phyloP scores from a whole-genome alignment of 2,113 vertebrate species.

The Anser cygnoides region DNA sequence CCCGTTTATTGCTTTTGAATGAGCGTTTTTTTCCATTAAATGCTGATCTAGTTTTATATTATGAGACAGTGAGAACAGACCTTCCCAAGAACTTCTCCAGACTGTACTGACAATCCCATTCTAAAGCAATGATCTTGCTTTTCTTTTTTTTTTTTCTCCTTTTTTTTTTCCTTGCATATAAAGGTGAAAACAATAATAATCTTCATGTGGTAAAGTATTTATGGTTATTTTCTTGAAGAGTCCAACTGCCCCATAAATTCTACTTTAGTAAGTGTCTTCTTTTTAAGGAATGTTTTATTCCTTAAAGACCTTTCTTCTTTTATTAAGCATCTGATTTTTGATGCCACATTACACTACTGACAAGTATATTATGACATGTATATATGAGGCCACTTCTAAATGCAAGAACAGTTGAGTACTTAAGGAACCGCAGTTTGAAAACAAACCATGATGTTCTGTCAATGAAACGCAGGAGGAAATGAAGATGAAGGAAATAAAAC shows the following conservation, averaged over 20 bases:
- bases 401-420: neutral
- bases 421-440: constrained; percentile 1
- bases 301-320: neutral
- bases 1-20: neutral
- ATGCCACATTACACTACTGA: neutral
- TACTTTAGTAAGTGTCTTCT: neutral
- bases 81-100: neutral
- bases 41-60: neutral
- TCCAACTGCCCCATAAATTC: neutral
- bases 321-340: neutral
- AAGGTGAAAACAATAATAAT: neutral
- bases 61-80: neutral
- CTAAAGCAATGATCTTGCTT: neutral
- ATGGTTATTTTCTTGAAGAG: neutral
- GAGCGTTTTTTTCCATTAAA: neutral
- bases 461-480: neutral
- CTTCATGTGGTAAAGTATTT: neutral
- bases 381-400: neutral
- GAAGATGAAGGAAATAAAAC: neutral
- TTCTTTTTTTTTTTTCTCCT: neutral
- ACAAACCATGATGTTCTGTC: neutral
- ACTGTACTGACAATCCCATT: neutral
- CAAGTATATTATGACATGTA: neutral
- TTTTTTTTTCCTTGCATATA: neutral
- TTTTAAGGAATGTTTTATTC: neutral